Evolutionary conservation across 2,113 vertebrate species (phyloP), one percentile per base, ranked within the genome.

Genomic region (Dasypus novemcinctus): DNA sequence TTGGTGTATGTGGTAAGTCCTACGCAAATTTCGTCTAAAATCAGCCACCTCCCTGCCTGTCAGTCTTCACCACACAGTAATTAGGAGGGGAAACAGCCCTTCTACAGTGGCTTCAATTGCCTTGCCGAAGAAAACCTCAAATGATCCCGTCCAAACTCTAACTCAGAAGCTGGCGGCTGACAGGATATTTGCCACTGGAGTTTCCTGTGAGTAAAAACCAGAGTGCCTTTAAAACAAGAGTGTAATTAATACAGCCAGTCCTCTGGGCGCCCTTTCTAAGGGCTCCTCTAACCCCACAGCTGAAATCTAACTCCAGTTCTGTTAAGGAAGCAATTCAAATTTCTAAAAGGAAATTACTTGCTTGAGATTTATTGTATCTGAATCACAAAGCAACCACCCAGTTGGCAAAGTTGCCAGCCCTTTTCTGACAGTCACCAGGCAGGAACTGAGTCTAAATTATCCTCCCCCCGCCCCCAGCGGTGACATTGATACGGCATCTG

Each of bases 301-400:
- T 96, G 91, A 95, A 93, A 78, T 23, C 1, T 41, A 96, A 41
- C 25, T 96, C 33, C 49, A 82, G 81, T 94, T 95, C 27, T 38
- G 9, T 80, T 85, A 93, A 86, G 85, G 15, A 74, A 3, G 85
- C 69, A 93, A 86, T 76, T 95, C 38, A 69, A 29, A 46, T 4
- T 95, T 96, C 68, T 94, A 69, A 87, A 89, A 0, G 2, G 66
- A 96, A 97, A 96, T 95, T 72, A 85, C 93, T 93, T 87, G 33
- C 86, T 17, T 88, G 46, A 79, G 74, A 91, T 96, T 90, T 93
- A 96, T 63, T 36, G 76, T 18, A 81, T 75, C 25, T 95, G 94
- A 96, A 94, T 96, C 66, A 68, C 25, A 93, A 91, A 97, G 61
- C 5, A 84, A 87, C 46, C 49, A 89, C 20, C 20, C 87, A 59